Percentiles rank a stretch among this genome's conserved stretches.
Conservation (phyloP, 2,888 invertebrate genomes). For the Eudasyphora cyanicolor region DNA sequence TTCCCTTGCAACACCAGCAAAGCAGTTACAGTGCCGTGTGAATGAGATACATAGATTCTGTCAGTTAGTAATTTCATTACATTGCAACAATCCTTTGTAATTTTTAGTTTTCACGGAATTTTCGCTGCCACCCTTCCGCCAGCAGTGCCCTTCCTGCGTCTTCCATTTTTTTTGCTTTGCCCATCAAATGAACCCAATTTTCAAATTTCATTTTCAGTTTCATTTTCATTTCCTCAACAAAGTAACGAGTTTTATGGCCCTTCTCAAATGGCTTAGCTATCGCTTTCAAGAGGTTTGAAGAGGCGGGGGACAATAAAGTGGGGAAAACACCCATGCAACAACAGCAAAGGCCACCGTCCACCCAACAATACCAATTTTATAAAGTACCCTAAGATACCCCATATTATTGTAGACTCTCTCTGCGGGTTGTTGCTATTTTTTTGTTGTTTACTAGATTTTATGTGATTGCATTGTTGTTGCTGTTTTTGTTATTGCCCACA, state of each 20-base stretch:
- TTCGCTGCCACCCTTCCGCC: background rate
- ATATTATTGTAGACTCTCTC: background rate
- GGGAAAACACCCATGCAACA: background rate
- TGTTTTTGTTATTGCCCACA: background rate
- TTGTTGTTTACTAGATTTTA: conserved; percentile 16
- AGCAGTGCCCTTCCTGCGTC: background rate
- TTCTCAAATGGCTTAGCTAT: background rate
- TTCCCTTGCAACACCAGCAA: background rate
- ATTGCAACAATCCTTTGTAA: background rate
- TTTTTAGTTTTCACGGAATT: background rate
- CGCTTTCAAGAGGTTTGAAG: background rate
- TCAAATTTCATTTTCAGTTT: conserved; percentile 8
- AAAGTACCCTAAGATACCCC: background rate
- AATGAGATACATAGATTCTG: background rate
- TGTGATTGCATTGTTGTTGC: background rate
- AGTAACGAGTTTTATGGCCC: background rate
- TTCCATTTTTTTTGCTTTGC: background rate
- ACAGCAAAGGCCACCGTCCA: background rate
- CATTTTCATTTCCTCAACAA: conserved; percentile 17
- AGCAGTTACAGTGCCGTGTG: background rate
- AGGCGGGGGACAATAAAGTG: background rate
- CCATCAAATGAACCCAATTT: conserved; percentile 6
- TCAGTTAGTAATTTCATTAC: conserved; percentile 5
- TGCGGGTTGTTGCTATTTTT: background rate
- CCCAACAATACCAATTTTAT: background rate